These are phyloP conservation scores for Phainopepla nitens DNA, from an alignment of 2,113 vertebrate genomes.

Conservation along the genomic window DNA sequence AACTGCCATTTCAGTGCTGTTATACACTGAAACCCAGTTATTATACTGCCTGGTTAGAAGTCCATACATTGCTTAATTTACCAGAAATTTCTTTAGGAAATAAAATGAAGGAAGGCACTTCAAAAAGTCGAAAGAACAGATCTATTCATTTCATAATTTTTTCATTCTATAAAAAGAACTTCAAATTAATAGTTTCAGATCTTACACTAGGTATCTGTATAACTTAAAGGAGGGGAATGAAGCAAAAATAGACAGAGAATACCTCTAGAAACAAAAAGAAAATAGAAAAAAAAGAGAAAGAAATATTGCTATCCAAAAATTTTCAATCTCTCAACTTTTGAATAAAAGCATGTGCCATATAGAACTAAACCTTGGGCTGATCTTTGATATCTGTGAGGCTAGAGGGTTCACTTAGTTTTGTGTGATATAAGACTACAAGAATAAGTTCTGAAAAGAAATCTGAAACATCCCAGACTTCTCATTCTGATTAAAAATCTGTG, in stretches of 20 bases:
- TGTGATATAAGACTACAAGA: not conserved
- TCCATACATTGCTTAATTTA: not conserved
- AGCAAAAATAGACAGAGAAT: not conserved
- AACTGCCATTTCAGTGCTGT: not conserved
- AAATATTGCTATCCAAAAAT: not conserved
- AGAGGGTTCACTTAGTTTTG: not conserved
- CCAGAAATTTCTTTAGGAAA: not conserved
- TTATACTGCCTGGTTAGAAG: not conserved
- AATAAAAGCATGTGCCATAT: not conserved
- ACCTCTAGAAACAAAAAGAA: not conserved
- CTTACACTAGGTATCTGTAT: not conserved
- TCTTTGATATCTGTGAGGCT: not conserved
- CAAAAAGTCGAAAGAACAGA: not conserved
- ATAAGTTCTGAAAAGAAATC: not conserved
- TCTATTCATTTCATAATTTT: fast-evolving
- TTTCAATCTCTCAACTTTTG: not conserved
- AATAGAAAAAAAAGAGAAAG: not conserved
- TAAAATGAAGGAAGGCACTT: not conserved
- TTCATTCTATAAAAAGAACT: not conserved
- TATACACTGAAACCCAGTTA: not conserved
- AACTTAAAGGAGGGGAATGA: not conserved
- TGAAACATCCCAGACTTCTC: not conserved
- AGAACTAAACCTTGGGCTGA: not conserved
- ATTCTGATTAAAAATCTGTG: not conserved
- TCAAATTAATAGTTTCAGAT: not conserved